Base-by-base conservation (phyloP, 2,888 invertebrate species). In the Diaprepes abbreviatus region DNA sequence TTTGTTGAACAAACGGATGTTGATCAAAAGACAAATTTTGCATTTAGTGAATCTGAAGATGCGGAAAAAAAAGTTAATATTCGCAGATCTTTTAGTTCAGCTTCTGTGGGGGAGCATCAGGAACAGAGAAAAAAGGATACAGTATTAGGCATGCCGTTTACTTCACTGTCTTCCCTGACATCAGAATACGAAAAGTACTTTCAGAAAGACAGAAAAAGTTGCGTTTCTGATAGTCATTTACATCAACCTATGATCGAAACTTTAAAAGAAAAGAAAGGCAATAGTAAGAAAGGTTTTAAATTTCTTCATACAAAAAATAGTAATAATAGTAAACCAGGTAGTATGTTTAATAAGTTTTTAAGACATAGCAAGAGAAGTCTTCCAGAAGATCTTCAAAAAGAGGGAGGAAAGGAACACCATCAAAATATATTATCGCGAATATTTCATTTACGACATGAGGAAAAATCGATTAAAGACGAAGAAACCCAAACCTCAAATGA, bases 101-200 rank as follows among this genome's bases (percentile, higher is more conserved):
- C 68, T 24, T 74, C 73, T 1, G 73, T 75, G 38, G 85, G 85
- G 1, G 85, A 84, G 76, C 82, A 81, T 35, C 36, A 73, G 28
- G 73, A 72, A 48, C 33, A 72, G 24, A 72, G 72, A 45, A 70
- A 52, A 83, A 85, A 28, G 84, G 87, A 78, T 36, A 88, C 87
- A 0, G 88, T 88, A 0, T 79, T 88, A 73, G 88, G 88, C 12
- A 86, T 87, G 66, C 86, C 86, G 2, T 88, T 88, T 76, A 80
- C 86, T 19, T 87, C 87, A 19, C 70, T 80, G 55, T 70, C 64
- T 36, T 75, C 74, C 36, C 65, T 74, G 21, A 65, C 50, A 38
- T 45, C 57, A 43, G 74, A 76, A 35, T 64, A 71, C 24, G 72
- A 74, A 10, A 19, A 19, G 4, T 14, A 9, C 6, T 24, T 45